Evolutionary conservation across 2,113 vertebrate genomes (phyloP), one percentile per base, ranked within the genome.

Genomic region (Crypturellus undulatus): DNA sequence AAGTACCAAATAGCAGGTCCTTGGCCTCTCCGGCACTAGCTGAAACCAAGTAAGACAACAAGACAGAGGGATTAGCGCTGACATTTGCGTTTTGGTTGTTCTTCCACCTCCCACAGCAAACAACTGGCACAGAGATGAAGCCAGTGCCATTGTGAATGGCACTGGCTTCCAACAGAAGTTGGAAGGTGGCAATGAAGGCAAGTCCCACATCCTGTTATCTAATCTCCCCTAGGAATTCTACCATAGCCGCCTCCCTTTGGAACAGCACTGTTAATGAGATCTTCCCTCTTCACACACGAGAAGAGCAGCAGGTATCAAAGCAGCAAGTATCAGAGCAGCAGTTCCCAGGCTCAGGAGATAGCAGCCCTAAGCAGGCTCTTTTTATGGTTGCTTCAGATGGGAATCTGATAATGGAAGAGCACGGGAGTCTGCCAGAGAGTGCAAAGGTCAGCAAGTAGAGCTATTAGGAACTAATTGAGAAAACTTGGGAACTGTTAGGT

Each of bases 11-110:
- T 21, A 70, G 69, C 49, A 28, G 28, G 32, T 65, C 58, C 59
- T 45, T 51, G 69, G 36, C 3, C 64, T 64, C 15, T 71, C 32
- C n/a, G 7, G 71, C 70, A 30, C 9, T 51, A 67, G 65, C 38
- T 21, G 4, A 47, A 51, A 6, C 58, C 65, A 58, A 26, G 75
- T 63, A 47, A 60, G 51, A 63, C 45, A 65, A 42, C 38, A 47
- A 77, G 17, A 10, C 42, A 6, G 20, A 47, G 58, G 81, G 43
- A 20, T 71, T 81, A 77, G 38, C 52, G 77, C 38, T 25, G 45
- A 43, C 1, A 0, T 58, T 65, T 1, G 0, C 1, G 0, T 75
- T 56, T 79, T 56, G 73, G 30, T 62, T 75, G 28, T 59, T 22
- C 36, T 43, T 69, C 52, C 67, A 65, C 42, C 49, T 84, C 38